These are phyloP conservation scores for Propithecus coquereli DNA, from an alignment of 2,113 vertebrate genomes.

Conservation along the genomic window DNA sequence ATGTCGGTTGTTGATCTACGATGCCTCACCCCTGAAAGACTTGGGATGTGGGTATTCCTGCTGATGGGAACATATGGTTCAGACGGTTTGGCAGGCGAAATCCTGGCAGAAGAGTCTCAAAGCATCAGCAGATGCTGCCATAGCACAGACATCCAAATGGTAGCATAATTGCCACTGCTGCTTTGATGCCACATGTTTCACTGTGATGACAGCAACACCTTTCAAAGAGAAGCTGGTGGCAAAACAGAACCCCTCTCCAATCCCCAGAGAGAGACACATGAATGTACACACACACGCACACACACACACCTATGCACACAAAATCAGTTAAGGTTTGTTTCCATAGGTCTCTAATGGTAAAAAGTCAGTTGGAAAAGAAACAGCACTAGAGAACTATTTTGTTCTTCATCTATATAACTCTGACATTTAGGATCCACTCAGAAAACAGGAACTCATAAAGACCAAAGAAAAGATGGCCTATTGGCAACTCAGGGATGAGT, in stretches of 20 bases:
- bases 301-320: background rate
- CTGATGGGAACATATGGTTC: conserved; percentile 70
- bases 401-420: background rate
- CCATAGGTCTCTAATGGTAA: background rate
- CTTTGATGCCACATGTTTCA: conserved; percentile 70
- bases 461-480: background rate
- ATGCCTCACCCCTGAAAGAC: conserved; percentile 39
- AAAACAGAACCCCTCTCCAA: conserved; percentile 51
- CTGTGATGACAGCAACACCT: conserved; percentile 74
- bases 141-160: conserved; percentile 70
- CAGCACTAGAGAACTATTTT: background rate
- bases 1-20: background rate
- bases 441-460: background rate
- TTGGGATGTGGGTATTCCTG: background rate
- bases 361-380: background rate
- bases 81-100: conserved; percentile 59
- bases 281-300: too few species aligned
- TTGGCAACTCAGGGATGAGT: background rate
- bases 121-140: conserved; percentile 73
- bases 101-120: conserved; percentile 66
- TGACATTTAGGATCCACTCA: background rate
- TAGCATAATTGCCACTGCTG: conserved; percentile 14
- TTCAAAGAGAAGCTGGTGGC: conserved; percentile 71
- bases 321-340: background rate
- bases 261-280: background rate